A percentile compares a stretch with the other conserved stretches of the same genome.
Evolutionary conservation across 2,797 vertebrate genomes (phyloP).

Genomic region (Decapterus maruadsi): DNA sequence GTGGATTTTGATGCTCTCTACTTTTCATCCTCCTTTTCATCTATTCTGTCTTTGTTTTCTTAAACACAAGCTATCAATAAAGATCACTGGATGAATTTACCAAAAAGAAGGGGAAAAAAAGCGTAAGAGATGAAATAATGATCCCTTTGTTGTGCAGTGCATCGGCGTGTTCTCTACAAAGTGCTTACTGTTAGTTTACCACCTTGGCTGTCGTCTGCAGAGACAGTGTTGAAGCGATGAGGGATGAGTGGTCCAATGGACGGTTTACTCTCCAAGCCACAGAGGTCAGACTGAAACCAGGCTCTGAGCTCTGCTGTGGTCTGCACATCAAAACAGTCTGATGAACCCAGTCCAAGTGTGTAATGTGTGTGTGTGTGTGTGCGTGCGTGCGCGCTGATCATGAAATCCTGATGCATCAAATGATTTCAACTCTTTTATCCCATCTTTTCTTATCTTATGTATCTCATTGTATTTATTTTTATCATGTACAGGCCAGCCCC

Average conservation of each 20-base stretch:
- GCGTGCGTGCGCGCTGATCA: too few species aligned
- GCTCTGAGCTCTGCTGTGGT: conserved; percentile 43
- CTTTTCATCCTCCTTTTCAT: too few species aligned
- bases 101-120: too few species aligned
- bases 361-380: background rate
- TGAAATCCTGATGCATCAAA: too few species aligned
- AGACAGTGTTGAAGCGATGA: conserved; percentile 29
- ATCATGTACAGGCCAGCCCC: too few species aligned
- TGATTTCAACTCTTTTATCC: too few species aligned
- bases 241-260: conserved; percentile 15
- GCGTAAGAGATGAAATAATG: background rate
- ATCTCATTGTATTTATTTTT: too few species aligned
- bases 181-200: conserved; percentile 36
- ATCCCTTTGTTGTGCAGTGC: background rate
- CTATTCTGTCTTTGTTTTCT: too few species aligned
- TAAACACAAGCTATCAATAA: too few species aligned
- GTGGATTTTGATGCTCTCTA: too few species aligned
- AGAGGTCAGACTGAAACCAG: conserved; percentile 51
- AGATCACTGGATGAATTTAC: background rate
- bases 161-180: background rate
- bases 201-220: conserved; percentile 11
- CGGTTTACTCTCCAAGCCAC: conserved; percentile 36
- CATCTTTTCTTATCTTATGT: too few species aligned
- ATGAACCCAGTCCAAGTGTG: conserved; percentile 2
- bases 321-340: conserved; percentile 15